Conservation (phyloP, 1,140 invertebrate species). For the Halesus radiatus region DNA sequence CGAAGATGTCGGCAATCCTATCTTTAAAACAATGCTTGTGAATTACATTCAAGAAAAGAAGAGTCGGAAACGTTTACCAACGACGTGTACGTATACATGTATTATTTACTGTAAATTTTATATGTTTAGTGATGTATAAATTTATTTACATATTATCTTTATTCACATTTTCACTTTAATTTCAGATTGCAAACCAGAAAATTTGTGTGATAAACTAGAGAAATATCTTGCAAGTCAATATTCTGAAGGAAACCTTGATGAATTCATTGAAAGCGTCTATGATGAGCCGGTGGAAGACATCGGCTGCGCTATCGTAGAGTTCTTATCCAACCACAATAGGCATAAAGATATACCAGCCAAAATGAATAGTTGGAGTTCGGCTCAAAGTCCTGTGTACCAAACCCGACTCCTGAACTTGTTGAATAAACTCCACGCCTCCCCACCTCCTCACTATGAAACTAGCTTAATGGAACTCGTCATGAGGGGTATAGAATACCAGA, state of each 20-base stretch:
- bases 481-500: conserved; percentile 62
- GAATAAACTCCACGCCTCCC: conserved; percentile 29
- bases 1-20: not conserved
- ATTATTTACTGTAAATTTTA: not conserved
- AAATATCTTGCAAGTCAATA: conserved; percentile 30
- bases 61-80: not conserved
- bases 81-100: not conserved
- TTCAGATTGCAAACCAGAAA: conserved; percentile 26
- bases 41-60: conserved; percentile 9
- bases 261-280: conserved; percentile 23
- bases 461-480: conserved; percentile 58
- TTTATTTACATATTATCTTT: too few relatives aligned
- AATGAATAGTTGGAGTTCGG: not conserved
- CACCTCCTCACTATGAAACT: conserved; percentile 46
- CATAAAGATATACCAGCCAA: not conserved
- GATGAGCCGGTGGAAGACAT: conserved; percentile 32
- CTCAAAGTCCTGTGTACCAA: conserved; percentile 32
- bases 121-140: too few relatives aligned
- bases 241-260: conserved; percentile 25
- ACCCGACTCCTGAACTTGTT: conserved; percentile 37
- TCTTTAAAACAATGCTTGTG: conserved; percentile 12
- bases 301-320: conserved; percentile 41
- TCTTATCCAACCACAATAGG: conserved; percentile 21
- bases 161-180: not conserved
- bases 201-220: conserved; percentile 29